These are phyloP conservation scores for Drosophila setifemur DNA, from an alignment of 1,140 invertebrate species.

Conservation along the genomic window DNA sequence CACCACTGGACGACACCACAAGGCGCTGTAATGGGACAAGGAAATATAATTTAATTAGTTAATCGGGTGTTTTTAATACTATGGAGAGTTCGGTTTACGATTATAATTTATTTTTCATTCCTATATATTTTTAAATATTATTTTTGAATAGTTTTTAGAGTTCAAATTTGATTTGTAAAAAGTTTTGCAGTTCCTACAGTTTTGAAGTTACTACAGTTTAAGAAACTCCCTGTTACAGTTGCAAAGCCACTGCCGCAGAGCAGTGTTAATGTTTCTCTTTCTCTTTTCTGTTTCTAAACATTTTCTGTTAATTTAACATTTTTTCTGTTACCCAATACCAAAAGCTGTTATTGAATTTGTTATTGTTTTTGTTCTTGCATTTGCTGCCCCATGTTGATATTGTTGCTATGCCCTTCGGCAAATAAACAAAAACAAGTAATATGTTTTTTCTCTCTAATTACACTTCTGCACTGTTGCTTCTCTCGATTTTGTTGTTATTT, in stretches of 20 bases:
- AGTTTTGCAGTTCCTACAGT: no score
- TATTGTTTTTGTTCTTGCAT: conserved; percentile 8
- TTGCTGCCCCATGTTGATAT: conserved; percentile 16
- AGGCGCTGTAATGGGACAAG: conserved; percentile 39
- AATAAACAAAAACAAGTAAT: conserved; percentile 50
- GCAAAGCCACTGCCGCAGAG: background rate
- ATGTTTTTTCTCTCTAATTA: conserved; percentile 23
- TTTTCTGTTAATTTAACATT: background rate
- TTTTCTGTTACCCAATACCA: conserved; percentile 23
- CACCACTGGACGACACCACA: conserved; percentile 11
- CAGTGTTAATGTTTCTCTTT: background rate
- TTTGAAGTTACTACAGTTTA: no score
- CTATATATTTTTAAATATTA: background rate
- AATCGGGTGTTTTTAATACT: no score
- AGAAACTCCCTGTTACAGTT: conserved; percentile 16
- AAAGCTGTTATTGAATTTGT: conserved; percentile 12
- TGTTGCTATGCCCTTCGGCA: conserved; percentile 42
- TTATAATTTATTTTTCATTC: background rate
- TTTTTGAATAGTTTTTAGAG: no score
- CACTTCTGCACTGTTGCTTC: conserved; percentile 8
- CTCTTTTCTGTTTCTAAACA: background rate
- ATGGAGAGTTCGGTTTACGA: no score
- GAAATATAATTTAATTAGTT: no score
- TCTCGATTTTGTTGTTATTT: conserved; percentile 5
- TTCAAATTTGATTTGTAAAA: no score